Conservation (phyloP, 2,113 vertebrate species). For the Acrocephalus kingi region DNA sequence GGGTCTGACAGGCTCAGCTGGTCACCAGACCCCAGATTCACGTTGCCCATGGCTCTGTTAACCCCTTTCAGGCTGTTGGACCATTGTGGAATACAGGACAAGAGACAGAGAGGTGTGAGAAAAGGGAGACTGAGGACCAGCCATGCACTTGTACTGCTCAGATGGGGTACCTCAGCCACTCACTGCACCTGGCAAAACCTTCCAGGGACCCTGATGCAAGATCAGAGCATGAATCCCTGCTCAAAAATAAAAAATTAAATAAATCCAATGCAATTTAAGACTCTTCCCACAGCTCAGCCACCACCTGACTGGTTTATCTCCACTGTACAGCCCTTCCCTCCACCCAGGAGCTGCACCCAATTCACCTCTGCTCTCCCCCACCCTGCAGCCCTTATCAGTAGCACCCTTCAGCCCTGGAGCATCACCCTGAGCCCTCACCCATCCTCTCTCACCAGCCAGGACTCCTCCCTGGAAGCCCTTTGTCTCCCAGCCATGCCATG, state of each 20-base stretch:
- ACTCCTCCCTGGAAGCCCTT: neutral
- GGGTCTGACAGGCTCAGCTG: neutral
- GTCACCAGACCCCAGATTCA: neutral
- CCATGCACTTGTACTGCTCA: neutral
- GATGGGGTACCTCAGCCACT: neutral
- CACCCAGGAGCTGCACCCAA: neutral
- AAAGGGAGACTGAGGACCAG: neutral
- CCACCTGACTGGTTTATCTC: neutral
- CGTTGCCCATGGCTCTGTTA: neutral
- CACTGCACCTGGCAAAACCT: neutral
- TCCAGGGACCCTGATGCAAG: neutral
- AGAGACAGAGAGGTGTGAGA: neutral
- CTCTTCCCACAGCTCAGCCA: neutral
- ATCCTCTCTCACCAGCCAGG: neutral
- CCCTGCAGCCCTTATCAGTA: neutral
- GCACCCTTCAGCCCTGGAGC: neutral
- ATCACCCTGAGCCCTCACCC: rapidly evolving
- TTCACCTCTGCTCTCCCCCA: neutral
- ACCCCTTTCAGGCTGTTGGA: neutral
- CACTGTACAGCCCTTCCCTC: neutral
- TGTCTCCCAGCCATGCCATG: neutral
- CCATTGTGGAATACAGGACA: rapidly evolving
- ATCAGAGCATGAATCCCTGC: neutral
- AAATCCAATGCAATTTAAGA: neutral
- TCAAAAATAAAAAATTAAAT: neutral